Evolutionary conservation across 2,113 vertebrate genomes (phyloP).

Genomic region (Bucco capensis): DNA sequence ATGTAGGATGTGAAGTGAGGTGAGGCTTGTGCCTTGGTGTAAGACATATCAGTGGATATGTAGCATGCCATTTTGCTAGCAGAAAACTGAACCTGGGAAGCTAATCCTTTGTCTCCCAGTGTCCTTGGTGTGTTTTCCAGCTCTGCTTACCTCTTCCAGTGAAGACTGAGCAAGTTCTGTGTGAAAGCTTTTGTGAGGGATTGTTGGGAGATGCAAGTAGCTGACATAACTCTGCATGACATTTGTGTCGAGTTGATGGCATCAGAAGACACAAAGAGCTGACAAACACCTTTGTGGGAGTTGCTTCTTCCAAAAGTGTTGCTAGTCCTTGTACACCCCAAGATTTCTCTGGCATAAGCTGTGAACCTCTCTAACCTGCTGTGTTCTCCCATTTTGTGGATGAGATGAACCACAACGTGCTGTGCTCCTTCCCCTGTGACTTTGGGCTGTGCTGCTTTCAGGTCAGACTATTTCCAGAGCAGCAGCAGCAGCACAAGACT

Average conservation of each 20-base stretch:
- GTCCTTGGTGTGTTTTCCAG: neutral
- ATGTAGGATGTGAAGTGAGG: neutral
- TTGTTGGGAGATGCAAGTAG: neutral
- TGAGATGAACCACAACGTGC: neutral
- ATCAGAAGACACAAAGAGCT: neutral
- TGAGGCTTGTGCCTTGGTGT: neutral
- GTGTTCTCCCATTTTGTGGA: neutral
- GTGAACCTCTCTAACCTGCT: neutral
- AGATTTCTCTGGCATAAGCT: neutral
- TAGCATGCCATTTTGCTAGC: neutral
- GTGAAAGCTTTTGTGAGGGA: neutral
- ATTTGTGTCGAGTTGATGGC: neutral
- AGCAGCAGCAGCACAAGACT: neutral
- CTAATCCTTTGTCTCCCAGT: neutral
- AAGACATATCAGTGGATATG: accelerated
- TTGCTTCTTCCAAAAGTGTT: neutral
- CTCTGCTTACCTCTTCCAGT: neutral
- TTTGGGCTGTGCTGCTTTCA: neutral
- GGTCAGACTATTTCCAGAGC: neutral
- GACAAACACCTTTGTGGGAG: neutral
- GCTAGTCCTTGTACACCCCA: neutral
- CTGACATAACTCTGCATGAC: neutral
- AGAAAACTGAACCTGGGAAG: neutral
- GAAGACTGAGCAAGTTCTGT: neutral
- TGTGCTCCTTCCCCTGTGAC: neutral